Evolutionary conservation across 2,113 vertebrate species (phyloP).

Genomic region (Leptobrachium ailaonicum): DNA sequence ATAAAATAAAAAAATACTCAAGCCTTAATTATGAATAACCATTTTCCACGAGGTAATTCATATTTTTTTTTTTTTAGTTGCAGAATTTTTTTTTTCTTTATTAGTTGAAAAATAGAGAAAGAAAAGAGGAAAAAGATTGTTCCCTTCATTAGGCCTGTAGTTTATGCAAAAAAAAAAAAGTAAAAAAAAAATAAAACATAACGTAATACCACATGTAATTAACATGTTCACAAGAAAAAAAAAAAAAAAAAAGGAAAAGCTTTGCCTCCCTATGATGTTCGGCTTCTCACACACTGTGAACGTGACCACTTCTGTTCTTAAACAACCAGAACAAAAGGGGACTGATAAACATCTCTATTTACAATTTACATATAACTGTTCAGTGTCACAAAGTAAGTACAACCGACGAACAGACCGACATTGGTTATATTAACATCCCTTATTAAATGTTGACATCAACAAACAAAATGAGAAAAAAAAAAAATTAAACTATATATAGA

Average conservation of each 20-base stretch:
- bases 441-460: slow-evolving; percentile 66
- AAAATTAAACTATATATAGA: slow-evolving; percentile 38
- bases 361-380: slow-evolving; percentile 73
- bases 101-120: slow-evolving; percentile 71
- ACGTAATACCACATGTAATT: slow-evolving; percentile 73
- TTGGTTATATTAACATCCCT: slow-evolving; percentile 71
- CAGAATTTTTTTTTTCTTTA: slow-evolving; percentile 61
- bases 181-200: slow-evolving; percentile 54
- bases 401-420: slow-evolving; percentile 68
- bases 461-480: slow-evolving; percentile 61
- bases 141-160: slow-evolving; percentile 87
- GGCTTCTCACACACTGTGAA: slow-evolving; percentile 57
- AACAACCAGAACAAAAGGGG: slow-evolving; percentile 59
- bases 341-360: slow-evolving; percentile 74
- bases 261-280: slow-evolving; percentile 61
- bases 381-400: slow-evolving; percentile 64
- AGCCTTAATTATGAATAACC: slow-evolving; percentile 54
- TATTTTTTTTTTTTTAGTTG: slow-evolving; percentile 52
- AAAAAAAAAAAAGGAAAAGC: slow-evolving; percentile 62
- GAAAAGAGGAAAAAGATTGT: slow-evolving; percentile 73
- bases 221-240: slow-evolving; percentile 67
- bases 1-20: slow-evolving; percentile 46
- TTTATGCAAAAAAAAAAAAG: slow-evolving; percentile 63
- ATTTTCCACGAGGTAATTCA: slow-evolving; percentile 64
- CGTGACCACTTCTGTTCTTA: slow-evolving; percentile 60